Evolutionary conservation across 2,888 invertebrate species (phyloP), one percentile per base, ranked within the genome.

Genomic region (Laspeyria flexula): DNA sequence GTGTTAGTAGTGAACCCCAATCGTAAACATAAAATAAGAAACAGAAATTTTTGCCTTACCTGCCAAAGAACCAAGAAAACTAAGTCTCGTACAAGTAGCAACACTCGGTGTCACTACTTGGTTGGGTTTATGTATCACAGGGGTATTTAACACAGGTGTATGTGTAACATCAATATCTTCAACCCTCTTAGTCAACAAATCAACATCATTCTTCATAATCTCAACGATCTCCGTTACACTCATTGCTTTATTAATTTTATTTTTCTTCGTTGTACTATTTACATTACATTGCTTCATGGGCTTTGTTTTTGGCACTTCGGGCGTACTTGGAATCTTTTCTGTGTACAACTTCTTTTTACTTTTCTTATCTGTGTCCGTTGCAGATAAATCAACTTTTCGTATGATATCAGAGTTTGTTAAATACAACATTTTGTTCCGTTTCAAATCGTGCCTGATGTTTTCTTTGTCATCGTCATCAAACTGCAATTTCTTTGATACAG

Each of bases 61-160:
- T 74, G 93, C 93, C 55, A 94, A 81, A 35, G 94, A 94, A 40
- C 89, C 93, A 50, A 94, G 75, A 71, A 94, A 94, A 63, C 86
- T 90, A 6, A 93, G 79, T 38, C 84, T 81, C 51, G 75, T 82
- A 1, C 79, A 64, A 43, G 56, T 64, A n/a, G 77, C 71, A 34
- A 56, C 43, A 3, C 37, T 48, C 0, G 80, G 73, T n/a, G 77
- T 77, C 0, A 83, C 66, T 0, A 61, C 40, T n/a, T n/a, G n/a
- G n/a, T n/a, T n/a, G n/a, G n/a, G n/a, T n/a, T n/a, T n/a, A n/a
- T n/a, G n/a, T n/a, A n/a, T n/a, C n/a, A n/a, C n/a, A n/a, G n/a
- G n/a, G n/a, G n/a, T n/a, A n/a, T n/a, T n/a, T n/a, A n/a, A n/a
- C n/a, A n/a, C n/a, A n/a, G n/a, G n/a, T 21, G 33, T 37, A 10